Base-by-base conservation (phyloP, 2,888 invertebrate genomes). In the Drosophila atroscutellata region DNA sequence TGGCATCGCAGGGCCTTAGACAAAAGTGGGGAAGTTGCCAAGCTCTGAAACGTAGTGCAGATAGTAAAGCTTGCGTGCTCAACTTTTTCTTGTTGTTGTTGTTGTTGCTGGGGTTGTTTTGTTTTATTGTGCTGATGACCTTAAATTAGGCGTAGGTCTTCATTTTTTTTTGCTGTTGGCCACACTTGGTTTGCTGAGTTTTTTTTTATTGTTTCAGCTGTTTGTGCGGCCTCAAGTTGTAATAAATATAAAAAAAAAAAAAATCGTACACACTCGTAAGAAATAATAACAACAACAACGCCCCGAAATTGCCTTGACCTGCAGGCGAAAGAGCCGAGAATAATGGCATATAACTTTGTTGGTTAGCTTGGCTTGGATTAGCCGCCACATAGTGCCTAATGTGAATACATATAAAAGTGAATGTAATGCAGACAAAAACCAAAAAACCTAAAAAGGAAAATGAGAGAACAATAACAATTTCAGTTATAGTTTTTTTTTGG, bases 111-210 rank as follows among this genome's bases (percentile, higher is more conserved):
- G 69, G 58, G 72, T 75, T 77, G 84, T 72, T 86, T 83, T 78
- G 69, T 83, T 90, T 91, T 88, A 90, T 86, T 89, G 83, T 89
- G 91, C 82, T 90, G 91, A 85, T 89, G 91, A 91, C 91, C 91
- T 91, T 90, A 91, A 90, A 87, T 86, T 86, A 86, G 81, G 77
- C 86, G 86, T 78, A 77, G 78, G 80, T 82, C 82, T 86, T 80
- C 64, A 69, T 57, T 72, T 73, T 77, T 70, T 65, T 45, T 39
- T 63, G 56, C 47, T 66, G 66, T 75, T 77, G 81, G 67, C 61
- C 72, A 82, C 73, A 61, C 73, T 64, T 72, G 71, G 68, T 56
- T 74, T 54, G 79, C 63, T 71, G 72, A 47, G 50, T 52, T 64
- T 55, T 71, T 72, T 72, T 75, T 72, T 58, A 51, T 30, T 67